A percentile compares a stretch with the other conserved stretches of the same genome.
Conservation (phyloP, 2,797 vertebrate species). For the Melopsittacus undulatus region DNA sequence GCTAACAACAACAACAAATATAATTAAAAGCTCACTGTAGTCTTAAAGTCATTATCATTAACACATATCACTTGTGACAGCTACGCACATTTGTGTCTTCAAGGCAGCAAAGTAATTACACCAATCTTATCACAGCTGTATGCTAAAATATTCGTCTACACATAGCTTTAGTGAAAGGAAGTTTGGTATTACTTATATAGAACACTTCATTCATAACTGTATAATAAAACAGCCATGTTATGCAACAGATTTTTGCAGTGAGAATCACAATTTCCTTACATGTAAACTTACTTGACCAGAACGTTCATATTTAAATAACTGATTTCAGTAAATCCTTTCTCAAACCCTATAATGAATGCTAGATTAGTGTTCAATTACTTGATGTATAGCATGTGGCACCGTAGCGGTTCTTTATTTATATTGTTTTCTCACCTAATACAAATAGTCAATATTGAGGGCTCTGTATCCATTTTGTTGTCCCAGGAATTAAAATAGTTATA, state of each 20-base stretch:
- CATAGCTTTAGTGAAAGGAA: not conserved
- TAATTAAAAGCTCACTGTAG: not conserved
- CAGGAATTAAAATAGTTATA: not conserved
- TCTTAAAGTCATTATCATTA: not conserved
- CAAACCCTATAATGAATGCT: not conserved
- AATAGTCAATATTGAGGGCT: not conserved
- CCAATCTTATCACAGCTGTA: not conserved
- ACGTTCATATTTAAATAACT: not conserved
- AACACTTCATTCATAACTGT: not conserved
- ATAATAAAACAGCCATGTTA: not conserved
- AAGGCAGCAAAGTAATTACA: not conserved
- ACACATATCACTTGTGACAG: not conserved
- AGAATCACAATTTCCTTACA: not conserved
- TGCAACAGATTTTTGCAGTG: not conserved
- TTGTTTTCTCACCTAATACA: not conserved
- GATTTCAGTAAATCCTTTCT: not conserved
- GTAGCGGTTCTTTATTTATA: not conserved
- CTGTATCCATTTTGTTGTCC: not conserved
- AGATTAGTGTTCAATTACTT: not conserved
- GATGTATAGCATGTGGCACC: too few species aligned
- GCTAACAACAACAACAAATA: not conserved
- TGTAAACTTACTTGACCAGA: not conserved
- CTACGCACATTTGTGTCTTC: rapidly evolving
- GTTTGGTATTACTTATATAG: not conserved
- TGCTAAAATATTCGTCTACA: not conserved